Base-by-base conservation (phyloP, 2,888 invertebrate species). In the Drosophila differens region DNA sequence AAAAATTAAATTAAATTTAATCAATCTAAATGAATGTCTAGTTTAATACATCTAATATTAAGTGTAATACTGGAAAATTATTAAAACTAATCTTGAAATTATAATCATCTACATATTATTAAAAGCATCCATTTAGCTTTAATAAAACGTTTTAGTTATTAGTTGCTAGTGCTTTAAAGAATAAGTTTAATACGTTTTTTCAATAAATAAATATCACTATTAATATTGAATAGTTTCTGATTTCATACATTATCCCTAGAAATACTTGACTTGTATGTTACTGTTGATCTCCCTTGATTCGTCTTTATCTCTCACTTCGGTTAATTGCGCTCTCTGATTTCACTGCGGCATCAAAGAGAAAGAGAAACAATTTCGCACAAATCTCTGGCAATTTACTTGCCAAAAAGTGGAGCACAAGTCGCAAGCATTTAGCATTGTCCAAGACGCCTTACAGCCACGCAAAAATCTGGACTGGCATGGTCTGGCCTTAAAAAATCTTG, bases 391-490 rank as follows among this genome's bases (percentile, higher is more conserved):
- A 82, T 76, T 82, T 79, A 63, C 69, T 53, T 53, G 6, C n/a
- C 55, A 39, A 69, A 67, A 80, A 81, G 70, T 81, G 83, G 81
- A 80, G 81, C 83, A 81, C 63, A 79, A 80, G 76, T 76, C 69
- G 69, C 57, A 70, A 70, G 70, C 83, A 80, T 81, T 81, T 73
- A 80, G 79, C 80, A 82, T 81, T 82, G 80, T 75, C 76, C 82
- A 57, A 82, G 69, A 80, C 70, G 80, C 83, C 73, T 70, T 76
- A 76, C 61, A 63, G 61, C 57, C 52, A 55, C 52, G 32, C 30
- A 33, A 60, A 73, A 69, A 69, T 64, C 47, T 47, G 47, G 47
- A 9, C 9, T 25, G 7, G 2, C n/a, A 10, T 41, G 41, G 63
- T 35, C 49, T 49, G 67, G 54, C 67, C 65, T 72, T 65, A 65